phyloP scores from a whole-genome alignment of 2,888 invertebrate species.

The Drosophila fungiperda region DNA sequence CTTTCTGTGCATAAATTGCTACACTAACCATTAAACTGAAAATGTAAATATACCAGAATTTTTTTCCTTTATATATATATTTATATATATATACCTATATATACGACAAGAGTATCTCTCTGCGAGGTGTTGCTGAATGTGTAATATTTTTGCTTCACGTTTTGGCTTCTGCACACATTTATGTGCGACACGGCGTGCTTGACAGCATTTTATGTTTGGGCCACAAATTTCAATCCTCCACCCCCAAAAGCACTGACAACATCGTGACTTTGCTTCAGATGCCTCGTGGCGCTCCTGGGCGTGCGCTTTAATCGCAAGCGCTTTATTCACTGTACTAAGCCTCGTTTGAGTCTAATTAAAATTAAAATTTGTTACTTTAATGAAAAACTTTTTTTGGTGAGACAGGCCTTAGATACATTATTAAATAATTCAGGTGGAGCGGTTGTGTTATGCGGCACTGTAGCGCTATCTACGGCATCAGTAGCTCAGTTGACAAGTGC shows the following conservation, averaged over 20 bases:
- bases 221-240: constrained; percentile 27
- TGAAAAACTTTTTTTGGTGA: constrained; percentile 63
- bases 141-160: constrained; percentile 54
- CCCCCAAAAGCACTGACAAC: constrained; percentile 12
- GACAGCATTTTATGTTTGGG: constrained; percentile 67
- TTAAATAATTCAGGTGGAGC: constrained; percentile 53
- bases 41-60: constrained; percentile 61
- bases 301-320: constrained; percentile 34
- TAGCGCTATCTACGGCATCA: constrained; percentile 2
- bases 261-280: constrained; percentile 24
- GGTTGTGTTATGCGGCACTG: constrained; percentile 11
- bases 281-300: constrained; percentile 3
- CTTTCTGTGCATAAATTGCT: constrained; percentile 72
- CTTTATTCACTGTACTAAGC: constrained; percentile 42
- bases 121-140: constrained; percentile 65
- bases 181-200: constrained; percentile 65
- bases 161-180: constrained; percentile 59
- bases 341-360: constrained; percentile 81
- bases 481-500: constrained; percentile 40
- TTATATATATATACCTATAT: not conserved
- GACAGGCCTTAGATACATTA: constrained; percentile 54
- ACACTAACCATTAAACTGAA: constrained; percentile 67
- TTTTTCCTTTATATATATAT: not conserved
- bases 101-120: constrained; percentile 41
- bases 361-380: constrained; percentile 77